Base-by-base conservation (phyloP, 2,888 invertebrate species). In the Acanthacorydalis orientalis region DNA sequence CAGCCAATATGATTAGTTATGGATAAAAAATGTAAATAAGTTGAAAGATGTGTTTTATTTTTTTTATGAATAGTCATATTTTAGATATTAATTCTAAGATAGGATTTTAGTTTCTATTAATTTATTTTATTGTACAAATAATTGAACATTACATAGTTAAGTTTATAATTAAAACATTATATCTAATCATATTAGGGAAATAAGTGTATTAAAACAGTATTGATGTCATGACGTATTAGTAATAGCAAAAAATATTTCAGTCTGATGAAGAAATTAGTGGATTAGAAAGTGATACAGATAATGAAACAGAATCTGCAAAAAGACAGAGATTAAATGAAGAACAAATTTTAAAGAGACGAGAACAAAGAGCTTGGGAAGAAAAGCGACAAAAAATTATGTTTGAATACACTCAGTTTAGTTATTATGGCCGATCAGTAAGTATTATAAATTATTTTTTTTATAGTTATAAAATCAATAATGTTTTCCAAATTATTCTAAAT, bases 351-450 rank as follows among this genome's bases (percentile, higher is more conserved):
- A 76, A 75, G 55, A 66, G 81, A 49, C 69, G 82, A 48, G 80
- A 83, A 58, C 69, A 74, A 51, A 73, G 87, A 51, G 70, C 77
- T 15, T 96, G 95, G 95, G 81, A 86, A 59, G 82, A 86, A 56
- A 80, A 80, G 44, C 71, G 92, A 47, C 78, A 83, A 59, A 80
- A 82, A 47, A 72, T 90, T 45, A 74, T 95, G 68, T 91, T 91
- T 62, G 86, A 93, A 56, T 96, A 96, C 62, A 80, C 82, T 46
- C 89, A 95, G 64, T 92, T 87, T 62, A 86, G 85, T 46, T 90
- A 84, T 60, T 90, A 85, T 61, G 83, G 87, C 2, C 80, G 82
- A 60, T 79, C 83, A 11, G 83, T 82, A 63, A 66, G 73, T 23
- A 23, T 23, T 23, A 23, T 23, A 4, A 23, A 23, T 23, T 23